phyloP scores from a whole-genome alignment of 2,797 vertebrate species.

The Cyclura pinguis region DNA sequence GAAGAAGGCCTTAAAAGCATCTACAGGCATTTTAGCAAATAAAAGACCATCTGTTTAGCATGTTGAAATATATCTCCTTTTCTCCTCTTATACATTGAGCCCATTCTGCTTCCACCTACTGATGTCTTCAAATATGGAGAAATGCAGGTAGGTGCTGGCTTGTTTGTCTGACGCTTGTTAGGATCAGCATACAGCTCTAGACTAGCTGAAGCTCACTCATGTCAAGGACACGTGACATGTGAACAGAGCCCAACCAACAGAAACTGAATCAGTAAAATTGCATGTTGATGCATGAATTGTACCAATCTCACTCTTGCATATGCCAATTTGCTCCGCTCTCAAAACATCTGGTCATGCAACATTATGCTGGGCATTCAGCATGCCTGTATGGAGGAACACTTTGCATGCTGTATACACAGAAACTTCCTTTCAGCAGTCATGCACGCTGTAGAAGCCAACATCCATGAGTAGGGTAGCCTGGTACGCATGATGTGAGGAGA shows the following conservation, averaged over 20 bases:
- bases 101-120: background rate
- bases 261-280: background rate
- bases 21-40: too few relatives aligned
- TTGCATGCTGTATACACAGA: background rate
- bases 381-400: background rate
- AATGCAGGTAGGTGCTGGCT: background rate
- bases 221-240: background rate
- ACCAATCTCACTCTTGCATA: background rate
- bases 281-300: background rate
- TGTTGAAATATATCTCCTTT: too few relatives aligned
- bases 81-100: background rate
- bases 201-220: too few relatives aligned
- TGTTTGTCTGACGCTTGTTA: background rate
- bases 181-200: background rate
- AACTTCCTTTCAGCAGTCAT: background rate
- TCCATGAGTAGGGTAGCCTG: background rate
- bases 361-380: too few relatives aligned
- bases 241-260: background rate
- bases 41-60: too few relatives aligned
- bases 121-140: background rate
- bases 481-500: background rate
- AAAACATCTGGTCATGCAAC: background rate
- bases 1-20: background rate
- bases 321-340: background rate
- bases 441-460: background rate